Percentiles rank a stretch among this genome's conserved stretches.
Evolutionary conservation across 2,113 vertebrate species (phyloP).

Genomic region (Zonotrichia leucophrys): DNA sequence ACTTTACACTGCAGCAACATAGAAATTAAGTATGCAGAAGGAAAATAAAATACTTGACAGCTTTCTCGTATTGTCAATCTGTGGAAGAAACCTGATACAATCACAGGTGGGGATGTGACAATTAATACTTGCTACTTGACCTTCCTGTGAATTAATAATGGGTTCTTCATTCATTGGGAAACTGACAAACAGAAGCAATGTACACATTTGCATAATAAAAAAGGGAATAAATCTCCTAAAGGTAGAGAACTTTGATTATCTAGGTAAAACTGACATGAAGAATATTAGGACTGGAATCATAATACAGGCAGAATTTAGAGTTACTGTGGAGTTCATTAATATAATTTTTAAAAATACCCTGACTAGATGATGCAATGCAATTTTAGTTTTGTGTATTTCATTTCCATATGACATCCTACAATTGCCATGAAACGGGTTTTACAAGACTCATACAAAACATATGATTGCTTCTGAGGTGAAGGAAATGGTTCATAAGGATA

Average conservation of each 20-base stretch:
- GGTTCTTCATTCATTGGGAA: neutral
- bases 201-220: neutral
- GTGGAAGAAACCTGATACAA: neutral
- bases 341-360: neutral
- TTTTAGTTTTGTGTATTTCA: neutral
- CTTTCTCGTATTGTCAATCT: neutral
- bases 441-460: neutral
- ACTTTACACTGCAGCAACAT: neutral
- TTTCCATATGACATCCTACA: neutral
- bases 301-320: neutral
- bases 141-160: neutral
- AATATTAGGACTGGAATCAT: neutral
- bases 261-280: neutral
- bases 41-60: neutral
- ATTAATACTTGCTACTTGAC: neutral
- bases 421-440: neutral
- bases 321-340: neutral
- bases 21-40: neutral
- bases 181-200: neutral
- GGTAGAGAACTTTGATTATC: neutral
- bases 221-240: neutral
- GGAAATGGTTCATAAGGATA: neutral
- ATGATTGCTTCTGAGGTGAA: neutral
- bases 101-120: neutral
- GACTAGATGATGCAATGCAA: neutral